Evolutionary conservation across 2,888 invertebrate genomes (phyloP), one percentile per base, ranked within the genome.

Genomic region (Alcis repandata): DNA sequence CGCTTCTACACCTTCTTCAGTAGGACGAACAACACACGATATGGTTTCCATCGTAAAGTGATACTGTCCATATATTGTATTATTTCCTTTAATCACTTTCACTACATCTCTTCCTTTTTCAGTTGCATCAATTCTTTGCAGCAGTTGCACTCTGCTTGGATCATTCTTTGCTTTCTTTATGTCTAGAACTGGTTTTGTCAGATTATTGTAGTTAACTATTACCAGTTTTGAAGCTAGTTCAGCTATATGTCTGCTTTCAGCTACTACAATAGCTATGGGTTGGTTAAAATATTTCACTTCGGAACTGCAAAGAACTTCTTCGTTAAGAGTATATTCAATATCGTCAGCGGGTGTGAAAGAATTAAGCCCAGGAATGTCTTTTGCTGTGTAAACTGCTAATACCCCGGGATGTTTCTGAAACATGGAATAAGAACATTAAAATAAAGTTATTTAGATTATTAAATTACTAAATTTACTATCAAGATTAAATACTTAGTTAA

Each of bases 41-140:
- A 95, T 93, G 0, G 95, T 94, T 82, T 96, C 96, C 95, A 96
- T 95, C 22, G 94, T 93, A 73, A 94, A 95, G 78, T 96, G 96
- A 76, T 95, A 96, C 77, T 96, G 96, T 27, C 89, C 69, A 10
- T 62, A 78, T 59, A 82, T 75, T 6, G 76, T 71, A 32, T 74
- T 68, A 11, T 69, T 73, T 8, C 83, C 84, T 45, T 67, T 57
- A 11, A 72, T 54, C 9, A 61, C 57, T 53, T 40, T 52, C 1
- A 17, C 15, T 8, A 60, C 58, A 20, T 70, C 52, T 1, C 45
- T 60, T 7, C 71, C 73, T 62, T 38, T 68, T 27, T 70, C 57
- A 9, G 67, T 71, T 19, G 71, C 65, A 13, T 53, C 20, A 38
- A 52, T 58, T 9, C 13, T 43, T 19, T 45, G 9, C 6, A 53